Evolutionary conservation across 2,113 vertebrate genomes (phyloP).

Genomic region (Bufo gargarizans): DNA sequence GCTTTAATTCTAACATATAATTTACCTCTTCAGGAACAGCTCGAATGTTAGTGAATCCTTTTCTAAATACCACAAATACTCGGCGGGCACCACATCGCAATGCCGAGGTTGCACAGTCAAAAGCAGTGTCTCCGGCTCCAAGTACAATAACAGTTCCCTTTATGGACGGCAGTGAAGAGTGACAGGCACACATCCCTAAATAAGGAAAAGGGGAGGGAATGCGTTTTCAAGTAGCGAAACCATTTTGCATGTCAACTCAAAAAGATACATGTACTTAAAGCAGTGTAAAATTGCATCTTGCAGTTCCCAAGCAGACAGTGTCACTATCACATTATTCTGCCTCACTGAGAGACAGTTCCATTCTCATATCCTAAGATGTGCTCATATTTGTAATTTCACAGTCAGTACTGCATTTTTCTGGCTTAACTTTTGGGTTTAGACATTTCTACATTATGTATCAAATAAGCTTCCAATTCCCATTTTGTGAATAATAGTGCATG

Average conservation of each 20-base stretch:
- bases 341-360: constrained; percentile 79
- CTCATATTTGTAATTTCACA: constrained; percentile 79
- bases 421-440: constrained; percentile 65
- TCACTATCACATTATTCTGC: constrained; percentile 86
- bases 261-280: constrained; percentile 78
- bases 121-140: constrained; percentile 94
- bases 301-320: constrained; percentile 74
- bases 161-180: constrained; percentile 79
- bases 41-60: constrained; percentile 89
- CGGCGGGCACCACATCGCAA: constrained; percentile 90
- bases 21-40: constrained; percentile 92
- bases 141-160: constrained; percentile 88
- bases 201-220: constrained; percentile 73
- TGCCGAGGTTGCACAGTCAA: constrained; percentile 95
- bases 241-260: constrained; percentile 78
- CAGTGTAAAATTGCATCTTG: constrained; percentile 84
- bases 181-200: constrained; percentile 90
- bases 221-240: constrained; percentile 75
- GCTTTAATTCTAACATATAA: background rate
- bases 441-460: background rate
- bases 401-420: constrained; percentile 61
- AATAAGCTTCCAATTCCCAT: background rate
- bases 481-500: background rate
- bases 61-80: constrained; percentile 89
- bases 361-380: constrained; percentile 73